phyloP scores from a whole-genome alignment of 2,113 vertebrate genomes.

The Cyanoramphus novaezelandiae region DNA sequence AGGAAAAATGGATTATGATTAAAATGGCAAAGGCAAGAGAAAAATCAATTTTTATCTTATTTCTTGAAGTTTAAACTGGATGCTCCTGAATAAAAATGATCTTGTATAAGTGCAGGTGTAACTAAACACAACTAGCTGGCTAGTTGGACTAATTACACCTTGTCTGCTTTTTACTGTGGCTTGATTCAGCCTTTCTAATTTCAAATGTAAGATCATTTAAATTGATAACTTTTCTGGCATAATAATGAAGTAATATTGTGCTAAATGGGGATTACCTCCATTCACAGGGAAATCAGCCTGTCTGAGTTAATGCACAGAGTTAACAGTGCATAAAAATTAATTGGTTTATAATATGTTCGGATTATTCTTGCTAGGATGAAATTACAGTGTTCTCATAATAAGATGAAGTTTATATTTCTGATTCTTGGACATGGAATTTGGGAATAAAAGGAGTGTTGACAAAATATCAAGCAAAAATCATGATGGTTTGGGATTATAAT shows the following conservation, averaged over 20 bases:
- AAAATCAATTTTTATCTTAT: background rate
- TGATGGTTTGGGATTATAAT: background rate
- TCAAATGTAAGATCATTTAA: background rate
- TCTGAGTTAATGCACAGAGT: background rate
- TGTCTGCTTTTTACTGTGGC: background rate
- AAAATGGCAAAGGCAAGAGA: background rate
- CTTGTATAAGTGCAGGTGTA: background rate
- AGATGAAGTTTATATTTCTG: background rate
- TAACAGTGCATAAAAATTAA: background rate
- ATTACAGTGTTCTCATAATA: background rate
- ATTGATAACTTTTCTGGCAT: background rate
- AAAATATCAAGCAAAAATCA: background rate
- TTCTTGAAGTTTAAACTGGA: background rate
- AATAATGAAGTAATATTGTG: background rate
- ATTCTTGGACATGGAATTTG: background rate
- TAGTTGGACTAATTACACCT: background rate
- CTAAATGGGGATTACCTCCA: background rate
- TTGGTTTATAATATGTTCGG: background rate
- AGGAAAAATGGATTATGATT: background rate
- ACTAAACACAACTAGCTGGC: background rate
- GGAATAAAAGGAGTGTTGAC: background rate
- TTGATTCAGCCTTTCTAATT: background rate
- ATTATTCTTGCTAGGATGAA: constrained; percentile 2
- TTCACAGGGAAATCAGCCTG: background rate
- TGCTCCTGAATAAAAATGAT: background rate